Base-by-base conservation (phyloP, 2,797 vertebrate species). In the Rhyacichthys aspro region DNA sequence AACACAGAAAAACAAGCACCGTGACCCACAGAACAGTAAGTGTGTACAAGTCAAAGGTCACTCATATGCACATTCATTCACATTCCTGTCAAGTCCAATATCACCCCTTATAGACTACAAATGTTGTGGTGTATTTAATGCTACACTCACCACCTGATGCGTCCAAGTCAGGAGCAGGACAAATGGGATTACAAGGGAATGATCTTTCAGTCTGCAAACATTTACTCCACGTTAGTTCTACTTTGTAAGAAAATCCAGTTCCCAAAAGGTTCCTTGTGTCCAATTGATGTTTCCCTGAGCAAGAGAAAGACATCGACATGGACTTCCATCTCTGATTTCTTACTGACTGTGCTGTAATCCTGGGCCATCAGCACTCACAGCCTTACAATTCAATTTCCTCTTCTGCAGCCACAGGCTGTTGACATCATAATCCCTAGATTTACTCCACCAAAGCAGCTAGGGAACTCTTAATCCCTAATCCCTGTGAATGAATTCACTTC, bases 401-500 rank as follows among this genome's bases (percentile, higher is more conserved):
- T 69, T 59, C 74, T 60, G 66, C 69, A 64, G 77, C 82, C 80
- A 68, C 66, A 54, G 77, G 73, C 81, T 70, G 82, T 82, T 90
- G 89, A 93, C 89, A 90, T 93, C 90, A 91, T 93, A 94, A 94
- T 93, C 92, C 90, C 75, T 73, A 89, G 92, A 92, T 93, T 93
- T 90, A 89, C 88, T 85, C 82, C 67, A 78, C 84, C 88, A 82
- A 90, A 90, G 78, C 85, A 67, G 75, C 63, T 52, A 17, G 78
- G 79, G 74, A 76, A 85, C 67, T 90, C 81, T 84, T 92, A 91
- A 91, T 88, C 90, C 83, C 69, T 93, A 93, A 94, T 93, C 92
- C 87, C 72, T 45, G 46, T 41, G 86, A 90, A 92, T 92, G 86
- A 86, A 88, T 91, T 91, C 79, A 88, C 87, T 91, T 81, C 69